Conservation (phyloP, 2,888 invertebrate genomes). For the Pyralis farinalis region DNA sequence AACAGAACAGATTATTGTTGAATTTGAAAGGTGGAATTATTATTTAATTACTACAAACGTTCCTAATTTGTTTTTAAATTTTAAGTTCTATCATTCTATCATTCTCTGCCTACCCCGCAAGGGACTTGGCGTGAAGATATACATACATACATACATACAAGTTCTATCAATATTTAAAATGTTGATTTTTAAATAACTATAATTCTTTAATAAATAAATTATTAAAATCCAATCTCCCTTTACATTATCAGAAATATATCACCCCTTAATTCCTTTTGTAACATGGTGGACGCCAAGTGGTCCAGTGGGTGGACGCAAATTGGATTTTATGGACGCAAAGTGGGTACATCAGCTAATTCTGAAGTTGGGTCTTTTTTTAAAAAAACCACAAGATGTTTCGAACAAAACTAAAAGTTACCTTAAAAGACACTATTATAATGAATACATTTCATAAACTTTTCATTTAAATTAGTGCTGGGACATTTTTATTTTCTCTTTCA, state of each 20-base stretch:
- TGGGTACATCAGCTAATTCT: conserved; percentile 14
- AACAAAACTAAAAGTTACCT: conserved; percentile 10
- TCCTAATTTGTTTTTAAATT: no score
- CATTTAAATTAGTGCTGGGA: conserved; percentile 12
- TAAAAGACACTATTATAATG: conserved; percentile 18
- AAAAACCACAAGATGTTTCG: conserved; percentile 11
- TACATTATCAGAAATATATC: conserved; percentile 9
- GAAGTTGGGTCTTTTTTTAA: conserved; percentile 12
- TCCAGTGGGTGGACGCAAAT: conserved; percentile 15
- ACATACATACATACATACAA: no score
- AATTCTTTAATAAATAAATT: conserved; percentile 11
- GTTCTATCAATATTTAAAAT: conserved; percentile 11
- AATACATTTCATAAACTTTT: conserved; percentile 19
- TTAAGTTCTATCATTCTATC: no score
- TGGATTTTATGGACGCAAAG: conserved; percentile 16
- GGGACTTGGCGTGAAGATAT: no score
- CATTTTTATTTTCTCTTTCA: conserved; percentile 17
- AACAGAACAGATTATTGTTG: conserved; percentile 9
- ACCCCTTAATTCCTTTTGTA: conserved; percentile 18
- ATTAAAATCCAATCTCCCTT: conserved; percentile 6
- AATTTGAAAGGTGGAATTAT: conserved; percentile 5
- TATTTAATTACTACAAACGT: conserved; percentile 6
- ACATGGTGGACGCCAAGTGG: conserved; percentile 18
- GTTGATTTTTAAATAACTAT: conserved; percentile 8
- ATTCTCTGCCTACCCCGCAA: no score